Percentiles rank a stretch among this genome's conserved stretches.
Conservation (phyloP, 2,888 invertebrate species). For the Kryphioiulus occultus region DNA sequence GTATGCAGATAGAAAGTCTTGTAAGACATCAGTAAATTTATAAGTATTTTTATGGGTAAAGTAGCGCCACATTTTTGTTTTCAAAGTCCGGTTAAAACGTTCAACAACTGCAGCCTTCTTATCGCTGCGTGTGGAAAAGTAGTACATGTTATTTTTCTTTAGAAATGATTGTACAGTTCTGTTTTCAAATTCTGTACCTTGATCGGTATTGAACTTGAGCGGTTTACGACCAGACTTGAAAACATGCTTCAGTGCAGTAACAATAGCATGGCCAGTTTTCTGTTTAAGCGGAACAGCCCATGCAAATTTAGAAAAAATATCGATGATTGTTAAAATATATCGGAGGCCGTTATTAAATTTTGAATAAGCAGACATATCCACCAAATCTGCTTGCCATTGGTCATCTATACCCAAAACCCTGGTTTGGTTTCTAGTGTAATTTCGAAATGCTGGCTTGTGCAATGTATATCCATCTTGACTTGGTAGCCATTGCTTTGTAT, state of each 20-base stretch:
- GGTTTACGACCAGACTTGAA: constrained; percentile 53
- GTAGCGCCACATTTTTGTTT: constrained; percentile 58
- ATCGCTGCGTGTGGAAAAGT: constrained; percentile 52
- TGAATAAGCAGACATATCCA: constrained; percentile 54
- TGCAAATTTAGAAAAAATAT: constrained; percentile 57
- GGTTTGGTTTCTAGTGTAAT: neutral
- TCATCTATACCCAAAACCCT: constrained; percentile 54
- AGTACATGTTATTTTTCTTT: neutral
- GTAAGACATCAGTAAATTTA: constrained; percentile 57
- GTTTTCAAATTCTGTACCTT: constrained; percentile 57
- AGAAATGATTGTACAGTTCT: constrained; percentile 39
- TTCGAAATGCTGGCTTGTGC: neutral
- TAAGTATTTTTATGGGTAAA: constrained; percentile 57
- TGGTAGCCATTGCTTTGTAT: neutral
- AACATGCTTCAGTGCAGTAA: constrained; percentile 55
- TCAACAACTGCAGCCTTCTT: constrained; percentile 55
- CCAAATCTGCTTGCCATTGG: constrained; percentile 57
- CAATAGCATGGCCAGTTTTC: constrained; percentile 55
- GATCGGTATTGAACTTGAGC: constrained; percentile 55
- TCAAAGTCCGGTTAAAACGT: constrained; percentile 57
- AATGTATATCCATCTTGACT: neutral
- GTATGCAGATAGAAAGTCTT: constrained; percentile 56
- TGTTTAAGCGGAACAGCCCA: constrained; percentile 56
- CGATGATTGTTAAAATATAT: constrained; percentile 57
- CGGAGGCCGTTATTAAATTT: constrained; percentile 55